phyloP scores from a whole-genome alignment of 1,140 invertebrate species.

The Batillaria attramentaria region DNA sequence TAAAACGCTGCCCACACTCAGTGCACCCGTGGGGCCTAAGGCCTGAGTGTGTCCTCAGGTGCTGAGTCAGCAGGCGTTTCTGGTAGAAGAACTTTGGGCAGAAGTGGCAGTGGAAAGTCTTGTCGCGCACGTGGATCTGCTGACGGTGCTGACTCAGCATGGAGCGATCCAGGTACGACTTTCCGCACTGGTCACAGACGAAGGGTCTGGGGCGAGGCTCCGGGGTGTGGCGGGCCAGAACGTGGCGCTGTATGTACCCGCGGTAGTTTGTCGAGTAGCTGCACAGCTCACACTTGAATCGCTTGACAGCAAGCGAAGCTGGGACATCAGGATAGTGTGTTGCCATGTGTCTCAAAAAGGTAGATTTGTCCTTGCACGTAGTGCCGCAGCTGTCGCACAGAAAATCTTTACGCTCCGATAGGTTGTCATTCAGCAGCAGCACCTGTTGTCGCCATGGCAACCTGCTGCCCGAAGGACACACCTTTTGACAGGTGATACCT shows the following conservation, averaged over 20 bases:
- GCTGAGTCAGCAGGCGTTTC: slow-evolving; percentile 23
- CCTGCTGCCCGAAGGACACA: too few species aligned
- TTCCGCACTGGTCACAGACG: slow-evolving; percentile 21
- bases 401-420: too few species aligned
- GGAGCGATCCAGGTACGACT: background rate
- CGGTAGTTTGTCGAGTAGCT: background rate
- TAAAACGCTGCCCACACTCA: slow-evolving; percentile 44
- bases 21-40: slow-evolving; percentile 39
- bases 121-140: slow-evolving; percentile 5
- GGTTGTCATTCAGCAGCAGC: too few species aligned
- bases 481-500: too few species aligned
- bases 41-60: slow-evolving; percentile 38
- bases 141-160: background rate
- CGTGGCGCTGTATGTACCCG: background rate
- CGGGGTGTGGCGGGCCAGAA: background rate
- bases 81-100: slow-evolving; percentile 24
- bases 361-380: background rate
- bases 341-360: background rate
- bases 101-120: slow-evolving; percentile 1
- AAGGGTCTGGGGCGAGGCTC: background rate
- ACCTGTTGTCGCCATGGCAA: too few species aligned
- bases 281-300: slow-evolving; percentile 13
- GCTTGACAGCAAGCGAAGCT: too few species aligned
- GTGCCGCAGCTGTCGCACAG: slow-evolving; percentile 16
- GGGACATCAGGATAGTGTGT: background rate